phyloP scores from a whole-genome alignment of 2,888 invertebrate species.

The Habroteleia sp. region DNA sequence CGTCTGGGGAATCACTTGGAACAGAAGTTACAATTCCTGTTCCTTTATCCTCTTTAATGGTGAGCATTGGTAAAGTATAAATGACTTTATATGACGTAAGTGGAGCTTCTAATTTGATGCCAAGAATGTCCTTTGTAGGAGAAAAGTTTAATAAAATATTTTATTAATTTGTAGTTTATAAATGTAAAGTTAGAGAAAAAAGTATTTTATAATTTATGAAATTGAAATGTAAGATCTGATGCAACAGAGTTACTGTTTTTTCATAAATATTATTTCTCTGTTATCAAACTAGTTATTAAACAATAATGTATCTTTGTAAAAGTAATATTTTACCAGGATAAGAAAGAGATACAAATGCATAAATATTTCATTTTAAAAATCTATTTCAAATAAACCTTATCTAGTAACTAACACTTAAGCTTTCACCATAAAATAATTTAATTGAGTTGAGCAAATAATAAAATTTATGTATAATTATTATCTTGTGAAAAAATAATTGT shows the following conservation, averaged over 20 bases:
- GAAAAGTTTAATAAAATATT: not conserved
- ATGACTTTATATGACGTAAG: constrained; percentile 91
- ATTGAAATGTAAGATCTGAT: no score
- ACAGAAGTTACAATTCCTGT: constrained; percentile 99
- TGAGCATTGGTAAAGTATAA: constrained; percentile 98
- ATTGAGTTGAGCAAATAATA: not conserved
- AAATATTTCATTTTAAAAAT: no score
- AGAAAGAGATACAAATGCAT: no score
- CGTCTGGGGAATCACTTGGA: constrained; percentile 99
- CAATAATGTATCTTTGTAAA: no score
- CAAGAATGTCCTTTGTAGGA: constrained; percentile 87
- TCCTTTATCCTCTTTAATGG: constrained; percentile 98
- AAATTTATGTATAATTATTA: not conserved
- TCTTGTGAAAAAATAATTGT: not conserved
- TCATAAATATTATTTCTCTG: no score
- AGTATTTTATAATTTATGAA: no score
- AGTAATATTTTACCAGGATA: no score
- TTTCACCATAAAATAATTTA: not conserved
- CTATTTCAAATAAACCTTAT: no score
- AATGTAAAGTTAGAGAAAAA: no score
- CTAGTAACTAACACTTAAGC: no score
- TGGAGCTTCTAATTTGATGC: constrained; percentile 91
- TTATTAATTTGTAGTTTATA: not conserved
- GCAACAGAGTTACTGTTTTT: no score
- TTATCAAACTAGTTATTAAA: no score